Evolutionary conservation across 2,888 invertebrate species (phyloP).

Genomic region (Agriopis aurantiaria): DNA sequence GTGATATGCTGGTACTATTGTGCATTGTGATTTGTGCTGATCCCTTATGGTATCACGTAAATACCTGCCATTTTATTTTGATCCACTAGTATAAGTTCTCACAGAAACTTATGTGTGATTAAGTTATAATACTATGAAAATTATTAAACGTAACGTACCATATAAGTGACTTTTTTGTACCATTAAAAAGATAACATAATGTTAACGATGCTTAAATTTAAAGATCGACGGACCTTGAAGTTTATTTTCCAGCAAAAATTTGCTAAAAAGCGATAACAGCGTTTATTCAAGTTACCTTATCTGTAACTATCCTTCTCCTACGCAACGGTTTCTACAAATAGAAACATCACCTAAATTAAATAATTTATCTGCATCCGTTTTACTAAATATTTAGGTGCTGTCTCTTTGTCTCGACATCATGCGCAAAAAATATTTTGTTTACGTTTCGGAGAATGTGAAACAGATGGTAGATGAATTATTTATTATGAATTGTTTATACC

Average conservation of each 20-base stretch:
- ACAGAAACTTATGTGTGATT: background rate
- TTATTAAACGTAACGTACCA: too few species aligned
- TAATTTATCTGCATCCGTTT: slow-evolving; percentile 21
- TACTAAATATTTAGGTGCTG: background rate
- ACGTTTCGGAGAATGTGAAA: slow-evolving; percentile 2
- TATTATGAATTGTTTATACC: slow-evolving; percentile 61
- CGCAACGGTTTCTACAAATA: slow-evolving; percentile 25
- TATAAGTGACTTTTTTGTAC: too few species aligned
- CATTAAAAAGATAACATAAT: too few species aligned
- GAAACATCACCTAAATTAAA: slow-evolving; percentile 2
- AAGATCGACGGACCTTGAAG: slow-evolving; percentile 66
- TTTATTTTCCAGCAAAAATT: slow-evolving; percentile 62
- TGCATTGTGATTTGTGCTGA: slow-evolving; percentile 17
- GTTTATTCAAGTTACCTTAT: slow-evolving; percentile 55
- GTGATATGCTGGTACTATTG: slow-evolving; percentile 1
- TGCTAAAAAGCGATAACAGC: slow-evolving; percentile 58
- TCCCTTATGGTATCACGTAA: background rate
- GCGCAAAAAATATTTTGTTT: slow-evolving; percentile 6
- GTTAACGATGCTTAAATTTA: slow-evolving; percentile 30
- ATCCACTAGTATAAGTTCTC: background rate
- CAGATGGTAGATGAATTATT: slow-evolving; percentile 9
- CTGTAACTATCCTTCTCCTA: slow-evolving; percentile 47
- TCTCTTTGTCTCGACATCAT: slow-evolving; percentile 7
- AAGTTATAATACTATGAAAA: background rate
- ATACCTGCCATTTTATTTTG: background rate